Conservation (phyloP, 1,140 invertebrate genomes). For the Papilio helenus region DNA sequence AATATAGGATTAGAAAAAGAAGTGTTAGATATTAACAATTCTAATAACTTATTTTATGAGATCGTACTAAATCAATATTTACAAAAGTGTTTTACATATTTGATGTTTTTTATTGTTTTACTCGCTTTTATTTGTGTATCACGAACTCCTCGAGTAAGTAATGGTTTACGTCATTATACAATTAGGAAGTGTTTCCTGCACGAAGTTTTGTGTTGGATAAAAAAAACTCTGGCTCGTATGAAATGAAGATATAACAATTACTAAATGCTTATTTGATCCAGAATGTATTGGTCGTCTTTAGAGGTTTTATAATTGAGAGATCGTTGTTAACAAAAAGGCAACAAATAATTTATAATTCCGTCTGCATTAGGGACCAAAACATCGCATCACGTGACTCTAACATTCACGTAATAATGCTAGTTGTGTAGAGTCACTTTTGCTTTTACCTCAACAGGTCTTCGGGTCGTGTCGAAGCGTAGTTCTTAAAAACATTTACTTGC, state of each 20-base stretch:
- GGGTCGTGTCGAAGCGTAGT: constrained; percentile 13
- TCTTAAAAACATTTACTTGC: constrained; percentile 30
- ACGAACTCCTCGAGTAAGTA: not conserved
- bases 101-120: constrained; percentile 26
- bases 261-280: no score
- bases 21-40: no score
- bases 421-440: constrained; percentile 21
- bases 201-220: constrained; percentile 16
- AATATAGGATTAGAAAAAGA: no score
- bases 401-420: not conserved
- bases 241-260: no score
- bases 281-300: no score
- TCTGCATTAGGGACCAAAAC: not conserved
- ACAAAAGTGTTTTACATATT: not conserved
- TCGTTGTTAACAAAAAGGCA: no score
- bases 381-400: not conserved
- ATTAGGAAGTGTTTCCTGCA: constrained; percentile 27
- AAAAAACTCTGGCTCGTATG: no score
- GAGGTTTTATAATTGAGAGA: no score
- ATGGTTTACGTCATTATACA: constrained; percentile 17
- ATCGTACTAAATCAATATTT: not conserved
- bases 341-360: no score
- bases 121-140: constrained; percentile 23
- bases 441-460: constrained; percentile 22
- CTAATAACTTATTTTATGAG: not conserved